Evolutionary conservation across 2,888 invertebrate genomes (phyloP), one percentile per base, ranked within the genome.

Genomic region (Phaonia tiefii): DNA sequence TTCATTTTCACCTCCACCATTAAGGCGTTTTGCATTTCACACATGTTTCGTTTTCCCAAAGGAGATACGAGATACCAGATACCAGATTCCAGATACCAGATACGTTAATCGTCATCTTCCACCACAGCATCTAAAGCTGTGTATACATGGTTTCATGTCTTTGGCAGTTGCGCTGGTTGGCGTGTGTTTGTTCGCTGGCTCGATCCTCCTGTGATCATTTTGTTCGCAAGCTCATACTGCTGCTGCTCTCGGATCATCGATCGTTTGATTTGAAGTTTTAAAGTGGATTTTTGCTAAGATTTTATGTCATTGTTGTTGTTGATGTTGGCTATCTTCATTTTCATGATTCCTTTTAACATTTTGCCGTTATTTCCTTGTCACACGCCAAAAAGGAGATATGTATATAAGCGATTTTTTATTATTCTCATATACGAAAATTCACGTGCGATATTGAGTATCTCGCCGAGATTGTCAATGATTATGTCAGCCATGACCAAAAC

Each of bases 21-120:
- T 26, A 20, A 72, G 72, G 78, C 78, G 81, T 81, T 81, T 81
- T 78, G 81, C 78, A 78, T 81, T 78, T 81, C 78, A 81, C 81
- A 81, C 81, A 78, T 78, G 78, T 72, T 75, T 73, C 37, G 42
- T 51, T 78, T 60, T 37, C 26, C 20, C 51, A 51, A n/a, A n/a
- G 11, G 8, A 51, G 51, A 51, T 51, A 20, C 13, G 20, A 51
- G n/a, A n/a, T 10, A n/a, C 46, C 17, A 2, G 11, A 3, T 44
- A n/a, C 44, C n/a, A n/a, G n/a, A n/a, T n/a, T n/a, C n/a, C n/a
- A n/a, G n/a, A n/a, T n/a, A n/a, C n/a, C 1, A 49, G 49, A 49
- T 49, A 49, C 49, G 20, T 20, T 49, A 17, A 22, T 17, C 49
- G 20, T n/a, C 31, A n/a, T 58, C 60, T 1, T 60, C 60, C 10